phyloP scores from a whole-genome alignment of 2,888 invertebrate genomes.

The Pardosa pseudoannulata region DNA sequence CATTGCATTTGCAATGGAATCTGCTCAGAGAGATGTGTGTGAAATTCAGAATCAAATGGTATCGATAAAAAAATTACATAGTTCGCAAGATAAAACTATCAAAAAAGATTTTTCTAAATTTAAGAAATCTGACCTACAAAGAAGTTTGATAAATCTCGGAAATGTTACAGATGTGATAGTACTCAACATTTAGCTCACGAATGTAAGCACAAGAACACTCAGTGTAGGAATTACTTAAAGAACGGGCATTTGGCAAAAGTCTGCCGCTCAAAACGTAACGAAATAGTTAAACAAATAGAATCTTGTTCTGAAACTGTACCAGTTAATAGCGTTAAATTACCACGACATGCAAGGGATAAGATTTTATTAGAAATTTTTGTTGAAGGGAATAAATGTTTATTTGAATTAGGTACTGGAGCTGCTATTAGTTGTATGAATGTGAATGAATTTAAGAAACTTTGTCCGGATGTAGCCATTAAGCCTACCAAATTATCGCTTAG shows the following conservation, averaged over 20 bases:
- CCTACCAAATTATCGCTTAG: constrained; percentile 52
- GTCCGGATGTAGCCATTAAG: constrained; percentile 54
- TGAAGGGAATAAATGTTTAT: constrained; percentile 48
- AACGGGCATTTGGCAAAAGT: constrained; percentile 57
- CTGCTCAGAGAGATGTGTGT: constrained; percentile 46
- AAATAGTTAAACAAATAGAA: constrained; percentile 56
- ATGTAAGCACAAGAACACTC: constrained; percentile 54
- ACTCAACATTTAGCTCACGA: constrained; percentile 55
- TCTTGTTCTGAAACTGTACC: constrained; percentile 55
- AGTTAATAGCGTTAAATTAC: constrained; percentile 53
- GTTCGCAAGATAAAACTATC: constrained; percentile 39
- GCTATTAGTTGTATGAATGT: constrained; percentile 50
- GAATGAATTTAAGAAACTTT: constrained; percentile 50
- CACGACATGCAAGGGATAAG: constrained; percentile 53
- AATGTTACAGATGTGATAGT: constrained; percentile 56
- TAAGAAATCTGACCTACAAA: constrained; percentile 42
- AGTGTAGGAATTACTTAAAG: constrained; percentile 54
- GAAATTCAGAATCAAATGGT: constrained; percentile 53
- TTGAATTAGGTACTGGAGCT: constrained; percentile 50
- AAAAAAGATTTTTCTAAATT: constrained; percentile 52
- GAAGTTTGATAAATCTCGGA: constrained; percentile 49
- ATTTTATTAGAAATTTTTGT: constrained; percentile 54
- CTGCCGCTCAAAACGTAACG: constrained; percentile 56
- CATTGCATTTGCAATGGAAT: constrained; percentile 53
- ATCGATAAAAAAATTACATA: constrained; percentile 41